A percentile compares a stretch with the other conserved stretches of the same genome.
phyloP scores from a whole-genome alignment of 1,140 invertebrate genomes.

The Sinonovacula constricta region DNA sequence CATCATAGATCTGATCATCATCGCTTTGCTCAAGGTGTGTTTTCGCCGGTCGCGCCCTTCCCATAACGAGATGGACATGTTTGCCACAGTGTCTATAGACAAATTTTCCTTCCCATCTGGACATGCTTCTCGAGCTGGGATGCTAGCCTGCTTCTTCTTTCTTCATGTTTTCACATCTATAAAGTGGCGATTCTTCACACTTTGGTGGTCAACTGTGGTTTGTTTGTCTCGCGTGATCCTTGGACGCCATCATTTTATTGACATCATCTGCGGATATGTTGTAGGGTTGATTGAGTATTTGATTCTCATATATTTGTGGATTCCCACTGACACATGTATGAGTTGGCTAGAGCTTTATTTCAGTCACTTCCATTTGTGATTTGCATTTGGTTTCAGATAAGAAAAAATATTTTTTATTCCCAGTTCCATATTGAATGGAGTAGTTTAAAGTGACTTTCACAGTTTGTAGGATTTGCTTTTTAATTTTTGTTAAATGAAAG shows the following conservation, averaged over 20 bases:
- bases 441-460: too few relatives aligned
- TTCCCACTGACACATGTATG: slow-evolving; percentile 60
- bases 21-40: slow-evolving; percentile 90
- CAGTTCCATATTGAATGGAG: too few relatives aligned
- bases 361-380: slow-evolving; percentile 70
- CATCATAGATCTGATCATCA: slow-evolving; percentile 90
- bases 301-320: slow-evolving; percentile 79
- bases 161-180: slow-evolving; percentile 54
- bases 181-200: slow-evolving; percentile 78
- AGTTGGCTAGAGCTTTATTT: slow-evolving; percentile 67
- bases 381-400: too few relatives aligned
- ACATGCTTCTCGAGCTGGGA: slow-evolving; percentile 91
- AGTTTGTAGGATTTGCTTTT: too few relatives aligned
- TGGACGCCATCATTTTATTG: slow-evolving; percentile 91
- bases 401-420: too few relatives aligned
- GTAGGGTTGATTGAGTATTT: slow-evolving; percentile 88
- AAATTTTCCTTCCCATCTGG: slow-evolving; percentile 98
- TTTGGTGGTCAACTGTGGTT: slow-evolving; percentile 88
- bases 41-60: slow-evolving; percentile 87
- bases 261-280: slow-evolving; percentile 87
- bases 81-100: slow-evolving; percentile 85
- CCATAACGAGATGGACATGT: slow-evolving; percentile 83
- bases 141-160: slow-evolving; percentile 83
- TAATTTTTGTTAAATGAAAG: too few relatives aligned
- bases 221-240: slow-evolving; percentile 89